Conservation (phyloP, 2,113 vertebrate genomes). For the Motacilla alba region DNA sequence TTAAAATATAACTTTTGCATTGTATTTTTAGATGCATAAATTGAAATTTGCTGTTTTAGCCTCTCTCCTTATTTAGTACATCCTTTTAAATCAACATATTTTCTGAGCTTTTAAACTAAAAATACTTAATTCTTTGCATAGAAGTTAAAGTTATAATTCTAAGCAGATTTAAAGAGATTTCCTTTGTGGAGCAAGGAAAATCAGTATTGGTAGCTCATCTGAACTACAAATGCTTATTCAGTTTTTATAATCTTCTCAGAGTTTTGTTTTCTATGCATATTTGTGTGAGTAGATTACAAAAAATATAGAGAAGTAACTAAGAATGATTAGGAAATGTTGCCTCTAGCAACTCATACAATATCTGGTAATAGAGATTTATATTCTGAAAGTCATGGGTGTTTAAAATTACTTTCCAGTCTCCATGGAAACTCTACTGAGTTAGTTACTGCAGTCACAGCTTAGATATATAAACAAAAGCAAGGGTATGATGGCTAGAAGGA, state of each 20-base stretch:
- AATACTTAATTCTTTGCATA: neutral
- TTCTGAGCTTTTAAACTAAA: neutral
- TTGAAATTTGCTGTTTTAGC: neutral
- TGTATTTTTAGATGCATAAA: neutral
- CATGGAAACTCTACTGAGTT: constrained; percentile 5
- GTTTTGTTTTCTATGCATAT: neutral
- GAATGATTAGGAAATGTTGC: neutral
- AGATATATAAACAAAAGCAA: neutral
- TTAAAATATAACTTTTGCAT: neutral
- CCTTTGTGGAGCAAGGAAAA: neutral
- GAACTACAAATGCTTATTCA: neutral
- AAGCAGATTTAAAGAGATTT: neutral
- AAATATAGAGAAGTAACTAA: neutral
- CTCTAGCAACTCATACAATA: neutral
- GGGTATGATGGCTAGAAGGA: neutral
- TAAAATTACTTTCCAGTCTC: constrained; percentile 33
- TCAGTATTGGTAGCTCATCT: neutral
- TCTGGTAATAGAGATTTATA: neutral
- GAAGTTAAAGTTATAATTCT: neutral
- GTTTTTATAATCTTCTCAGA: neutral
- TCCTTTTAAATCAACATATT: neutral
- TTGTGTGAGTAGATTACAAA: neutral
- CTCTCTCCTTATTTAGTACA: neutral
- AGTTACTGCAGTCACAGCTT: constrained; percentile 5
- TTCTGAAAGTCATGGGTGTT: neutral